Evolutionary conservation across 2,797 vertebrate genomes (phyloP).

Genomic region (Buceros bicornis): DNA sequence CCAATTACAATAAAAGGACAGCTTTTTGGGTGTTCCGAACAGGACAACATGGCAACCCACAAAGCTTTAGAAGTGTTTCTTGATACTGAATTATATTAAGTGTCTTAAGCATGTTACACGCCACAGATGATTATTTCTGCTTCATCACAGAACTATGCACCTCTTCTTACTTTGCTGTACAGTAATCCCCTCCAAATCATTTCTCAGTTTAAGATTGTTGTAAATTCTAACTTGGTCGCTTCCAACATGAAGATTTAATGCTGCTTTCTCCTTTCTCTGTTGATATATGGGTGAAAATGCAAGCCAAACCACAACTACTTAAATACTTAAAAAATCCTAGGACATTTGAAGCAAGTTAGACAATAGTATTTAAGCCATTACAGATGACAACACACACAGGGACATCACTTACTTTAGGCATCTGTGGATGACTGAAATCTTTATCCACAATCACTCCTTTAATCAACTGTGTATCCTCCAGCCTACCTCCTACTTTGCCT

Average conservation of each 20-base stretch:
- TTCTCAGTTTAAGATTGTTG: background rate
- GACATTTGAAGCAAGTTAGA: background rate
- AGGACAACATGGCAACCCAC: background rate
- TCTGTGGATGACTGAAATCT: conserved; percentile 99
- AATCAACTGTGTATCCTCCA: conserved; percentile 96
- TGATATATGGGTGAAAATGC: background rate
- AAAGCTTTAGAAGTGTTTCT: background rate
- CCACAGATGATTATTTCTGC: background rate
- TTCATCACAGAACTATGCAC: background rate
- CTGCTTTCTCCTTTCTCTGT: background rate
- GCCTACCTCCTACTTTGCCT: conserved; percentile 96
- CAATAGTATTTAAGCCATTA: background rate
- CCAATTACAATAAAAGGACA: background rate
- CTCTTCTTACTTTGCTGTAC: background rate
- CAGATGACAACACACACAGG: background rate
- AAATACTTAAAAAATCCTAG: background rate
- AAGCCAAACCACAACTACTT: background rate
- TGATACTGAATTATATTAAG: background rate
- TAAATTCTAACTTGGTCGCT: background rate
- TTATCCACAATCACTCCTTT: conserved; percentile 99
- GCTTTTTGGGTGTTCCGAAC: background rate
- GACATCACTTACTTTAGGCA: conserved; percentile 90
- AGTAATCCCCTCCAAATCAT: background rate
- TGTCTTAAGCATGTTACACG: background rate
- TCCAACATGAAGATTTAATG: background rate